Conservation (phyloP, 2,797 vertebrate genomes). For the Adrianichthys oophorus region DNA sequence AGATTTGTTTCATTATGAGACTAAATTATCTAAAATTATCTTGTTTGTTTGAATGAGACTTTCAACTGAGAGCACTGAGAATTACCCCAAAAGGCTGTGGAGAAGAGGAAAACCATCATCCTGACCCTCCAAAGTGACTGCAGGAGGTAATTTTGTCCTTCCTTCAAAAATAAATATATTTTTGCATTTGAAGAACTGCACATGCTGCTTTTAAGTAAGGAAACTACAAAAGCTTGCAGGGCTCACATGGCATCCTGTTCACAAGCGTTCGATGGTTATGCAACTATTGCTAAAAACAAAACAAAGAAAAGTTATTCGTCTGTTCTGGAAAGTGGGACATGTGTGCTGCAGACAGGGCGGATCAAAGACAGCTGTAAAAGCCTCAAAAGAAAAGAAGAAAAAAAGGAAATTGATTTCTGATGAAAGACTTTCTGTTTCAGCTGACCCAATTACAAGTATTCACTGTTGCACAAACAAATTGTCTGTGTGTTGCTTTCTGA, state of each 20-base stretch:
- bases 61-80: neutral
- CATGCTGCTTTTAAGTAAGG: neutral
- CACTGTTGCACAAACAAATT: slow-evolving; percentile 13
- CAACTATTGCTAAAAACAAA: slow-evolving; percentile 10
- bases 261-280: slow-evolving; percentile 1
- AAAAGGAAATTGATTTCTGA: slow-evolving; percentile 50
- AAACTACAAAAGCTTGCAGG: neutral
- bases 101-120: neutral
- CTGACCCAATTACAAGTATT: slow-evolving; percentile 42
- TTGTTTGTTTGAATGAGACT: neutral
- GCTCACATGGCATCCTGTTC: slow-evolving; percentile 19
- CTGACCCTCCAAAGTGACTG: neutral
- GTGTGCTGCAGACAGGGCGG: slow-evolving; percentile 53
- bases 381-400: slow-evolving; percentile 22
- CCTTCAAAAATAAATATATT: neutral
- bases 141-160: neutral
- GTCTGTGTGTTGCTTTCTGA: slow-evolving; percentile 22
- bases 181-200: neutral
- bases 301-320: slow-evolving; percentile 14
- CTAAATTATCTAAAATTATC: neutral
- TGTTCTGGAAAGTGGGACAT: slow-evolving; percentile 36
- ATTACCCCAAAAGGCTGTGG: neutral
- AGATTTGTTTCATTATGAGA: no score
- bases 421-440: slow-evolving; percentile 37
- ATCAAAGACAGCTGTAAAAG: slow-evolving; percentile 55